A percentile compares a stretch with the other conserved stretches of the same genome.
Evolutionary conservation across 2,888 invertebrate species (phyloP).

Genomic region (Cremastinae sp.): DNA sequence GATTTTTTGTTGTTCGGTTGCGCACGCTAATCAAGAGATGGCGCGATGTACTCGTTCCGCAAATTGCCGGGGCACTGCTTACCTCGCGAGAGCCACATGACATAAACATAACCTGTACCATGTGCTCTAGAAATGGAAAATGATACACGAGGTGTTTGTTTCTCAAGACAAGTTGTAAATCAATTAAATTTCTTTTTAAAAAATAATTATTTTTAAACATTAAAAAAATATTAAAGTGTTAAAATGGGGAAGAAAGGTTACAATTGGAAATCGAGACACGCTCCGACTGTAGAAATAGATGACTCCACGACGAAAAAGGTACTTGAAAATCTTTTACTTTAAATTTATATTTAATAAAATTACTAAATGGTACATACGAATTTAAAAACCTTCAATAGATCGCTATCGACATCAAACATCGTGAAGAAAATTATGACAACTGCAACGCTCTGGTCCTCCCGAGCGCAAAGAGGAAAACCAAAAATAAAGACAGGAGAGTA

Average conservation of each 20-base stretch:
- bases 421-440: constrained; percentile 85
- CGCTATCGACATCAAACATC: constrained; percentile 83
- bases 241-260: constrained; percentile 87
- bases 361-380: constrained; percentile 19
- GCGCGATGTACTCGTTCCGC: too few relatives aligned
- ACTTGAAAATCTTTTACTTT: constrained; percentile 53
- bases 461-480: constrained; percentile 89
- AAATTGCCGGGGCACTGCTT: too few relatives aligned
- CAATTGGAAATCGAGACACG: constrained; percentile 89
- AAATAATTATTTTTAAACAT: too few relatives aligned
- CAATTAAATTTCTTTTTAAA: too few relatives aligned
- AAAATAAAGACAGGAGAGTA: constrained; percentile 82
- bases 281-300: constrained; percentile 86
- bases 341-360: constrained; percentile 18
- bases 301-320: constrained; percentile 87
- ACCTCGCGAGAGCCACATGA: too few relatives aligned
- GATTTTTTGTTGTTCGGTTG: too few relatives aligned
- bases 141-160: too few relatives aligned
- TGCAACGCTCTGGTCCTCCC: constrained; percentile 92
- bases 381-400: constrained; percentile 81
- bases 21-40: too few relatives aligned
- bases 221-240: not conserved
- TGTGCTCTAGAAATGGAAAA: too few relatives aligned
- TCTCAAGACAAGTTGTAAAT: too few relatives aligned
- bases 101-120: too few relatives aligned